Conservation (phyloP, 2,113 vertebrate genomes). For the Triplophysa rosa region DNA sequence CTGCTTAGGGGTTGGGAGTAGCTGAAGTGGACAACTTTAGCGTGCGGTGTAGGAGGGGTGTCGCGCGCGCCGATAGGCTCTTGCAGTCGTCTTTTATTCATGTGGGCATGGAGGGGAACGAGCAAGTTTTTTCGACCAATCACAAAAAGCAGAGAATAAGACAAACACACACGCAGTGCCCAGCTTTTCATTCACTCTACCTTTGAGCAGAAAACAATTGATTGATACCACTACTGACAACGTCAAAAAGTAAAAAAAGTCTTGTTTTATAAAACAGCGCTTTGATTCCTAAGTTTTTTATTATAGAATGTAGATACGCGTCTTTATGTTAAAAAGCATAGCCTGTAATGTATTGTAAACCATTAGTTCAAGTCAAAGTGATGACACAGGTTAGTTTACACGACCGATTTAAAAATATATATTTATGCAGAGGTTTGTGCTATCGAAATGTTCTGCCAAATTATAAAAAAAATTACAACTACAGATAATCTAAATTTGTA, state of each 20-base stretch:
- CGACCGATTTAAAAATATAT: neutral
- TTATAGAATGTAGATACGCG: neutral
- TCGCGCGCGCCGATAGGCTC: conserved; percentile 76
- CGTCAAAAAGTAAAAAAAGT: neutral
- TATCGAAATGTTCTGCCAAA: too few relatives aligned
- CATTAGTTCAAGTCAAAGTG: too few relatives aligned
- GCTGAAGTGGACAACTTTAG: conserved; percentile 70
- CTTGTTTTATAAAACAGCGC: neutral
- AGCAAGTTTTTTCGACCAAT: conserved; percentile 75
- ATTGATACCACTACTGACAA: conserved; percentile 37
- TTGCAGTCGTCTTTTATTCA: conserved; percentile 76
- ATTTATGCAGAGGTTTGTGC: neutral
- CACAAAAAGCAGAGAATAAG: conserved; percentile 50
- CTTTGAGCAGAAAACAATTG: conserved; percentile 54
- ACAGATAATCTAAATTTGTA: too few relatives aligned
- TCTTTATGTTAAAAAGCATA: neutral
- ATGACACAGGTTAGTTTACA: neutral
- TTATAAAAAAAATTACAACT: too few relatives aligned
- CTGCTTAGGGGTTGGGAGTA: conserved; percentile 71
- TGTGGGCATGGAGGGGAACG: conserved; percentile 70
- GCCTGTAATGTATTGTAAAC: neutral
- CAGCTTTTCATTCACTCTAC: conserved; percentile 50
- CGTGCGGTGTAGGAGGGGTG: conserved; percentile 62
- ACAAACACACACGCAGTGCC: conserved; percentile 24
- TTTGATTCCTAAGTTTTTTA: too few relatives aligned